These are phyloP conservation scores for Drosophila dunni DNA, from an alignment of 1,140 invertebrate species.

Conservation along the genomic window DNA sequence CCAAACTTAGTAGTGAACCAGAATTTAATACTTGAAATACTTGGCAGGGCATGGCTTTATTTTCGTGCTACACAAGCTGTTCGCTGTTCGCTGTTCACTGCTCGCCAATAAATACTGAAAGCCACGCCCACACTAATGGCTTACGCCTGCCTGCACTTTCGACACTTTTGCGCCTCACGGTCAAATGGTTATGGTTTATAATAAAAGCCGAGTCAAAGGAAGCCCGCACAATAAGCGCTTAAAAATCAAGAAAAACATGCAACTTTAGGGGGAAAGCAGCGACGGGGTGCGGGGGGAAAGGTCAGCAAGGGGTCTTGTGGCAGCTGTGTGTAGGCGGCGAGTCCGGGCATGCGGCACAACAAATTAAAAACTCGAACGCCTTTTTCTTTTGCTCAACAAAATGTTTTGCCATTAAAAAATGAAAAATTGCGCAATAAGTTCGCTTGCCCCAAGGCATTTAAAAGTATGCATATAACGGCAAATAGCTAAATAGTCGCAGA, in stretches of 20 bases:
- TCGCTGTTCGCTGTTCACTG: slow-evolving; percentile 26
- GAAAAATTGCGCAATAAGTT: slow-evolving; percentile 82
- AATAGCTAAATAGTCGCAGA: slow-evolving; percentile 25
- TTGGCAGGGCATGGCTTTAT: slow-evolving; percentile 51
- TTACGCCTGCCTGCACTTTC: slow-evolving; percentile 67
- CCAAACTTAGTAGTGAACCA: slow-evolving; percentile 16
- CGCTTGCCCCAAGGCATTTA: slow-evolving; percentile 45
- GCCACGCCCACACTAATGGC: slow-evolving; percentile 59
- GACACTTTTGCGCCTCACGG: slow-evolving; percentile 76
- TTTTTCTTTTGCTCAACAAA: slow-evolving; percentile 59
- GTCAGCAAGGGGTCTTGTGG: neutral
- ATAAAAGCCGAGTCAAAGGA: slow-evolving; percentile 61
- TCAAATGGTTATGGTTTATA: slow-evolving; percentile 78
- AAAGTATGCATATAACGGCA: slow-evolving; percentile 48
- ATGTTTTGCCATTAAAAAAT: slow-evolving; percentile 81
- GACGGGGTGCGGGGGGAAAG: too few relatives aligned
- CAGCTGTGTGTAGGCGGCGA: slow-evolving; percentile 17
- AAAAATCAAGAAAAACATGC: slow-evolving; percentile 68
- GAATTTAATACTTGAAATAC: slow-evolving; percentile 41
- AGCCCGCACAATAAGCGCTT: slow-evolving; percentile 58
- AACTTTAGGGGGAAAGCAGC: neutral
- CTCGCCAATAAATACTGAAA: slow-evolving; percentile 57
- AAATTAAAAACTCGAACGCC: slow-evolving; percentile 77
- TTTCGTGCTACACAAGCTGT: slow-evolving; percentile 49
- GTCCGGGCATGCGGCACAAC: slow-evolving; percentile 63